Base-by-base conservation (phyloP, 2,113 vertebrate species). In the Daubentonia madagascariensis region DNA sequence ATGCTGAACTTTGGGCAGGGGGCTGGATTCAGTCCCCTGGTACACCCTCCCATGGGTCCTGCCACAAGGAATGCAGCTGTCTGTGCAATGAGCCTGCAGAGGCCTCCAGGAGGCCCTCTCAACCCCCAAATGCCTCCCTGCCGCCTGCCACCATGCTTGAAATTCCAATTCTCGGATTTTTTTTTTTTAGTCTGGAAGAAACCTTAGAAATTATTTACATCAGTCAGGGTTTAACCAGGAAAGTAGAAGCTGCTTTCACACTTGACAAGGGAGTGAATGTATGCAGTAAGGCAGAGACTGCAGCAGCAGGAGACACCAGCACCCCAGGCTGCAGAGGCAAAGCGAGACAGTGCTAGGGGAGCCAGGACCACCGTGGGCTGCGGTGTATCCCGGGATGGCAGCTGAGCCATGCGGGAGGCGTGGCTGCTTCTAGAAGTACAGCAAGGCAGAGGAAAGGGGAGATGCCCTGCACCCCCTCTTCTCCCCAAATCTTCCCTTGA, bases 21-120 rank as follows among this genome's bases (percentile, higher is more conserved):
- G 37, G 2, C 70, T 61, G 35, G 20, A 40, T 9, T 50, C 35
- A 7, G 70, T 32, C 50, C 28, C 70, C 52, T 0, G 1, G 28
- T 0, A 0, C 2, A 2, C 6, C 0, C 6, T 8, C 48, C 40
- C 37, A 1, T 2, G 14, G 59, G 11, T 48, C 13, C 76, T 65
- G 65, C 63, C 6, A 1, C 0, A 20, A 43, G 43, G 63, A 16
- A 63, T 5, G 30, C 65, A 48, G 76, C 37, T 83, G 18, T 68
- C 85, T 23, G 10, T 28, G 14, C 5, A 12, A 2, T 6, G 61
- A 68, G 40, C 52, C 52, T 37, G 16, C 28, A 85, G n/a, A 72
- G 43, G 63, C 43, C 28, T 70, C 78, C 59, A 50, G 28, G 20
- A 68, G 40, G 63, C 57, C 40, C 13, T 37, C 23, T 25, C 5